These are phyloP conservation scores for Tachuris rubrigastra DNA, from an alignment of 2,113 vertebrate species.

Conservation along the genomic window DNA sequence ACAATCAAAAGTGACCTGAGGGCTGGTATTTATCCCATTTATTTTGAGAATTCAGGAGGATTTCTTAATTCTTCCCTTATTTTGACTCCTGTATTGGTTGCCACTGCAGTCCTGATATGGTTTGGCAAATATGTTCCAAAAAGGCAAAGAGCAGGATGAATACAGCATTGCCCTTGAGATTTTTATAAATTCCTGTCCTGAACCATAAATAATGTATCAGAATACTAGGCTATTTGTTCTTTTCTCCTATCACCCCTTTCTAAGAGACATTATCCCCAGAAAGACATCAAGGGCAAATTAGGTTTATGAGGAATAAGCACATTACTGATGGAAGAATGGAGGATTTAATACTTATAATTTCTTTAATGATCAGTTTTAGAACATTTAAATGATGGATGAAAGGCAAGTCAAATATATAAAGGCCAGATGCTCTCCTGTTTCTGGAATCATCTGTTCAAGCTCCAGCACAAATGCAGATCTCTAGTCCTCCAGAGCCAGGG, in stretches of 20 bases:
- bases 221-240: background rate
- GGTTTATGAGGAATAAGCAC: constrained; percentile 45
- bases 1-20: background rate
- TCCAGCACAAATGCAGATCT: background rate
- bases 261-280: background rate
- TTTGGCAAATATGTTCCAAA: background rate
- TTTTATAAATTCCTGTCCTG: background rate
- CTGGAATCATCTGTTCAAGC: background rate
- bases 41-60: background rate
- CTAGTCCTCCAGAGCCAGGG: background rate
- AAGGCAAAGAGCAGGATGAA: background rate
- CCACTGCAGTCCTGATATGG: background rate
- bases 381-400: constrained; percentile 44
- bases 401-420: background rate
- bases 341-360: constrained; percentile 31
- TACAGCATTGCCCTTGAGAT: background rate
- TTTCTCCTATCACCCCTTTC: background rate
- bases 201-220: constrained; percentile 15
- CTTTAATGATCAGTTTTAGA: constrained; percentile 29
- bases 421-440: constrained; percentile 21
- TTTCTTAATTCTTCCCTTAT: background rate
- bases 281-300: constrained; percentile 29
- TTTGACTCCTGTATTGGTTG: background rate
- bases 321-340: background rate
- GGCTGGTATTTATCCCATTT: background rate